Percentiles rank a stretch among this genome's conserved stretches.
phyloP scores from a whole-genome alignment of 2,888 invertebrate species.

The Drosophila acutilabella region DNA sequence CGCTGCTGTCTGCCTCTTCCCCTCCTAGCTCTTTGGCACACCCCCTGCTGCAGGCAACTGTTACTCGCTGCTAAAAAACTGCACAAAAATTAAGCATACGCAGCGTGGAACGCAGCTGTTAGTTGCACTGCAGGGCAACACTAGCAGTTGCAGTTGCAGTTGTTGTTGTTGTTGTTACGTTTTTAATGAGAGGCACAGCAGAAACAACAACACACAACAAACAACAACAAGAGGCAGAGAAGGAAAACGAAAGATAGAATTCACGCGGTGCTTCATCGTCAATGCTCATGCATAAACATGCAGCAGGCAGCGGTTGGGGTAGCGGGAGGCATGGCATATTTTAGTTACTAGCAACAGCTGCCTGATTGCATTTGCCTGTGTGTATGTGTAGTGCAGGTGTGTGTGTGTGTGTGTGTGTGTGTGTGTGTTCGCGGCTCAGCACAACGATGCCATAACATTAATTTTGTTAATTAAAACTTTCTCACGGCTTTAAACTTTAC shows the following conservation, averaged over 20 bases:
- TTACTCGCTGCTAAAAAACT: conserved; percentile 30
- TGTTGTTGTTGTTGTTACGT: conserved; percentile 33
- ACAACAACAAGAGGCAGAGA: neutral
- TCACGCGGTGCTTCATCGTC: conserved; percentile 27
- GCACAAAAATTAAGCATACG: conserved; percentile 74
- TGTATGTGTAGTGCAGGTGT: conserved; percentile 3
- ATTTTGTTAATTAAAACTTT: conserved; percentile 81
- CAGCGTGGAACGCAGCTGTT: conserved; percentile 44
- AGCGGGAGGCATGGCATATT: conserved; percentile 39
- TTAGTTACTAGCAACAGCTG: conserved; percentile 41
- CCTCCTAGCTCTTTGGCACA: neutral
- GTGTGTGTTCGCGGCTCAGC: conserved; percentile 17
- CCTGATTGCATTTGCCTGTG: conserved; percentile 41
- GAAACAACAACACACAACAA: conserved; percentile 8
- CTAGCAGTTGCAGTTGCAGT: conserved; percentile 32
- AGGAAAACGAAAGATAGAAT: conserved; percentile 10
- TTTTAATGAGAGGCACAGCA: conserved; percentile 59
- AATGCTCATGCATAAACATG: conserved; percentile 75
- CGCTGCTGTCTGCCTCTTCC: neutral
- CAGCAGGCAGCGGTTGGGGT: conserved; percentile 10
- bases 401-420: conserved; percentile 12
- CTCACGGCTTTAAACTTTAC: conserved; percentile 74
- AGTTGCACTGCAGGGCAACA: conserved; percentile 27
- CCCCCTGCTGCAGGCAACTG: conserved; percentile 6
- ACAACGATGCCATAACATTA: conserved; percentile 73